Evolutionary conservation across 2,888 invertebrate genomes (phyloP).

Genomic region (Homarus gammarus): DNA sequence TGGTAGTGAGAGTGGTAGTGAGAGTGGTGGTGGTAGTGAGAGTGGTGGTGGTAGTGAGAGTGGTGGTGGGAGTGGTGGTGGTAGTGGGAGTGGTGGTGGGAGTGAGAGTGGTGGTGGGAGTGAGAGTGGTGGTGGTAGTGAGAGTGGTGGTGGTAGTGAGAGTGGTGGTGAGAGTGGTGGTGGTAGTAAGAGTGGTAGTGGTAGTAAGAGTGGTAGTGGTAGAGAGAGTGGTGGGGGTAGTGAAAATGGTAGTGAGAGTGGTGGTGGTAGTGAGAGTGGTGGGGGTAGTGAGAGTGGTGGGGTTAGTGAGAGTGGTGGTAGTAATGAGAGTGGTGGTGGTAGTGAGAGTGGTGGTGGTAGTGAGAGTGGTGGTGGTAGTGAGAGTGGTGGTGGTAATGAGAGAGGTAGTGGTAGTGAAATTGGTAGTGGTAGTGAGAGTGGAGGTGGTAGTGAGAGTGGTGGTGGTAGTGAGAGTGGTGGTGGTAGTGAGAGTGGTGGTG

Average conservation of each 20-base stretch:
- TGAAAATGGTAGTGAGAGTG: too few relatives aligned
- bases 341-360: not conserved
- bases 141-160: not conserved
- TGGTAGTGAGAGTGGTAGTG: too few relatives aligned
- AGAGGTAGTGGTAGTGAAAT: constrained; percentile 28
- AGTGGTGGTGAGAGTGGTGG: constrained; percentile 1
- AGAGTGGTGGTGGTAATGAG: not conserved
- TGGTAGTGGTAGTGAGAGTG: constrained; percentile 36
- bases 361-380: constrained; percentile 1
- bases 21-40: not conserved
- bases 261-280: not conserved
- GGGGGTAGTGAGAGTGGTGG: not conserved
- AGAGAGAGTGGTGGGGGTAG: too few relatives aligned
- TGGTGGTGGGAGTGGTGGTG: too few relatives aligned
- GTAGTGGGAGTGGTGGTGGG: not conserved
- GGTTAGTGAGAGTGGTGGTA: constrained; percentile 12
- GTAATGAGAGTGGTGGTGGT: not conserved
- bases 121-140: not conserved
- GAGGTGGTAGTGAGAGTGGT: constrained; percentile 22
- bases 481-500: constrained; percentile 11
- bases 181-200: too few relatives aligned
- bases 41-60: not conserved
- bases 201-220: too few relatives aligned
- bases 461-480: constrained; percentile 16
- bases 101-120: not conserved